Conservation (phyloP, 1,140 invertebrate genomes). For the Manduca sexta region DNA sequence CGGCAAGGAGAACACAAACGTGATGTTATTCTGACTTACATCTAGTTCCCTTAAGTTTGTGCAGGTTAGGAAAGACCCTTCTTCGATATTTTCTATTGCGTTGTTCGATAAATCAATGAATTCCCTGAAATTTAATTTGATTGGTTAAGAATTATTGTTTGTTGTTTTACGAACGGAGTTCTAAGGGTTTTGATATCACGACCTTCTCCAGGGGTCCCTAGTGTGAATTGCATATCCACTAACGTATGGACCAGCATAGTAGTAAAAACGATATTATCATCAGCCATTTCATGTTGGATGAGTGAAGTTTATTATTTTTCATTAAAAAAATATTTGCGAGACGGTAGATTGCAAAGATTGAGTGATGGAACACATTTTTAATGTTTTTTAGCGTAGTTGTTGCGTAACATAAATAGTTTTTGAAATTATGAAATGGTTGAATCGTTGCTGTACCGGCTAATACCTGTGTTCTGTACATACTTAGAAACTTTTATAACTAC, state of each 20-base stretch:
- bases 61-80: slow-evolving; percentile 46
- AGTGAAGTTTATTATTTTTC: neutral
- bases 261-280: neutral
- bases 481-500: neutral
- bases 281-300: neutral
- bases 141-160: neutral
- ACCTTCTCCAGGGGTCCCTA: neutral
- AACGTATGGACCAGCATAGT: neutral
- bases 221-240: neutral
- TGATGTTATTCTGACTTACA: slow-evolving; percentile 64
- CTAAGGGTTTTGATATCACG: no score
- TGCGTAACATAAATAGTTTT: no score
- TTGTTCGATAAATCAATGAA: slow-evolving; percentile 65
- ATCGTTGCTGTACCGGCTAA: no score
- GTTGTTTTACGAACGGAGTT: no score
- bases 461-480: neutral
- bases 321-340: no score
- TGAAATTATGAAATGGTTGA: no score
- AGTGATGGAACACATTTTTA: no score
- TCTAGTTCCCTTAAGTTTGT: slow-evolving; percentile 54
- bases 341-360: neutral
- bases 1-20: slow-evolving; percentile 49
- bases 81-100: slow-evolving; percentile 58
- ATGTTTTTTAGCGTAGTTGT: no score
- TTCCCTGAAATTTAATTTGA: slow-evolving; percentile 42